phyloP scores from a whole-genome alignment of 2,888 invertebrate genomes.

The Proisotoma minuta region DNA sequence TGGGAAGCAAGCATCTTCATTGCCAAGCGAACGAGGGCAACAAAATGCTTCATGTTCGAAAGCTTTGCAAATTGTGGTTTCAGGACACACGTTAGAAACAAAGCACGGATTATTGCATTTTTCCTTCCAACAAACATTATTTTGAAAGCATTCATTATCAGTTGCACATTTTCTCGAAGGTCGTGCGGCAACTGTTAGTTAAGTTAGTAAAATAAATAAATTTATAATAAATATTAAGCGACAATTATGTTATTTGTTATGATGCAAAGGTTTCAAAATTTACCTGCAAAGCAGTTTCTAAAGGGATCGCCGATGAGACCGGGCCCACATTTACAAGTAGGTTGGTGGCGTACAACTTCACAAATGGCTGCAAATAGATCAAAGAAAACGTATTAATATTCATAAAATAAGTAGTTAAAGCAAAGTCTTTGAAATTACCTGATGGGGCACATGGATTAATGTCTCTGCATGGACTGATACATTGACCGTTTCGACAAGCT shows the following conservation, averaged over 20 bases:
- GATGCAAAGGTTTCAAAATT: conserved; percentile 19
- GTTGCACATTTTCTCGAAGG: conserved; percentile 48
- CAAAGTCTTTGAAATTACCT: conserved; percentile 17
- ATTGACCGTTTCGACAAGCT: conserved; percentile 48
- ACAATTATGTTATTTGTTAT: conserved; percentile 4
- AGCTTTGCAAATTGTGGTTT: conserved; percentile 49
- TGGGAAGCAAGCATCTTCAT: conserved; percentile 46
- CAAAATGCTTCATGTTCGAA: conserved; percentile 49
- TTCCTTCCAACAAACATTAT: conserved; percentile 49
- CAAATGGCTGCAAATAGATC: conserved; percentile 52
- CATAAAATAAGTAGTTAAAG: neutral
- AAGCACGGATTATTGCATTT: conserved; percentile 51
- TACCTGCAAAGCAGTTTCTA: conserved; percentile 59
- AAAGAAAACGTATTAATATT: neutral
- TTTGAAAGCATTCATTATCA: conserved; percentile 49
- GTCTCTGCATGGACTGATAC: conserved; percentile 50
- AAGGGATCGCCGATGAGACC: conserved; percentile 71
- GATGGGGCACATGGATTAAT: conserved; percentile 49
- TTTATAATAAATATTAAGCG: neutral
- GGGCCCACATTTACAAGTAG: conserved; percentile 69
- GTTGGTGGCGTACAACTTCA: conserved; percentile 67
- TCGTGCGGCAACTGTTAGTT: conserved; percentile 42
- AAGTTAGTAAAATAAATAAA: neutral
- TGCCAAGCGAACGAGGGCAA: conserved; percentile 49
- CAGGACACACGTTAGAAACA: conserved; percentile 49